Evolutionary conservation across 2,113 vertebrate species (phyloP), one percentile per base, ranked within the genome.

Genomic region (Xenus cinereus): DNA sequence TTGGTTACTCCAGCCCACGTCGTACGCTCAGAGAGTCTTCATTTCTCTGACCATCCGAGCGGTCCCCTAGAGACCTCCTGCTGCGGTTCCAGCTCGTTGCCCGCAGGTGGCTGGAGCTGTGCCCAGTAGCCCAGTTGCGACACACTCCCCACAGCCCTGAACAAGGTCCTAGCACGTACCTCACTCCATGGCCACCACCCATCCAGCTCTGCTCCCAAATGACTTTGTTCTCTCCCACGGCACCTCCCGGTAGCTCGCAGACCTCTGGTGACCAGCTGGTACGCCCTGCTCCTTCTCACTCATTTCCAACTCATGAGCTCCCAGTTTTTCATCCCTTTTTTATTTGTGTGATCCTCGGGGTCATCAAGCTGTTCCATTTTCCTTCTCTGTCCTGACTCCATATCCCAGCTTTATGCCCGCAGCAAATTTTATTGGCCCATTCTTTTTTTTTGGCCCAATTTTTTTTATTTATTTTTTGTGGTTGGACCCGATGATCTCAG

Each of bases 11-110:
- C 39, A 66, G 30, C 20, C 68, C 30, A 68, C 51, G 45, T 18
- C 1, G 1, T 23, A 46, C 1, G 9, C 37, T 51, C 48, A 32
- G 62, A 51, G 43, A 35, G 10, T 12, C 17, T 22, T 28, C 0
- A 2, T 23, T 51, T 51, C 56, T 37, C 56, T 45, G 56, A n/a
- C 12, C 12, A 14, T 3, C 24, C 1, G 0, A 57, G 30, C 4
- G 4, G 30, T 10, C 5, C 17, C 8, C 18, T 10, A 8, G 30
- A 19, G 57, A 37, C 27, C 32, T 43, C 13, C 32, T 54, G 22
- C 18, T 30, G 14, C 13, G 4, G 5, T 41, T 76, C 46, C 50
- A 60, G 43, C 19, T 69, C 56, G 28, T 9, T 1, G 3, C 48
- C 37, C 33, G 4, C 7, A 7, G 53, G 12, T 68, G 78, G 27